phyloP scores from a whole-genome alignment of 2,888 invertebrate species.

The Drosophila nigritarsus region DNA sequence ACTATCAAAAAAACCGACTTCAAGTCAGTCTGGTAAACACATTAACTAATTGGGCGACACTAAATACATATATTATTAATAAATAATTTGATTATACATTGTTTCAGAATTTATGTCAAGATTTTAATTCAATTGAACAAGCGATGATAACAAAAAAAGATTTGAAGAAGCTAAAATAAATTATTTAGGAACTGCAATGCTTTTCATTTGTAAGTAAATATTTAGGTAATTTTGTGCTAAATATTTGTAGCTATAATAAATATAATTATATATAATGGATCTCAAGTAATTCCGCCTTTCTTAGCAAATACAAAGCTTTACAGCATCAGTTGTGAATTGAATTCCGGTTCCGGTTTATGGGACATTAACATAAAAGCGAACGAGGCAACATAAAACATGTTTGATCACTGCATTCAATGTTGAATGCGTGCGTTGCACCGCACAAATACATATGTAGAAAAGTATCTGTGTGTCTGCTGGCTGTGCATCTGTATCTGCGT shows the following conservation, averaged over 20 bases:
- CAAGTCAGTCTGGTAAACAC: slow-evolving; percentile 13
- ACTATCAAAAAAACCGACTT: slow-evolving; percentile 22
- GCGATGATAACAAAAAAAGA: neutral
- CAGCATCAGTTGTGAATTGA: slow-evolving; percentile 30
- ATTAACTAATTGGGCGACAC: slow-evolving; percentile 42
- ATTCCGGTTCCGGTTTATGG: slow-evolving; percentile 69
- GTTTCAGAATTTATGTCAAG: neutral
- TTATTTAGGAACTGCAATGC: neutral
- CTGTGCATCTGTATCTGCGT: slow-evolving; percentile 28
- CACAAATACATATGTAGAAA: slow-evolving; percentile 48
- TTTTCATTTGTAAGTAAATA: neutral
- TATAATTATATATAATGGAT: slow-evolving; percentile 5
- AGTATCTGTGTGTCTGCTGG: slow-evolving; percentile 55
- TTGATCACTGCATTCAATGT: slow-evolving; percentile 61
- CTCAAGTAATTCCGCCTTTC: slow-evolving; percentile 62
- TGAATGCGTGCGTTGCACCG: slow-evolving; percentile 68
- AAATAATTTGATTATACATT: neutral
- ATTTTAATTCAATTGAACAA: neutral
- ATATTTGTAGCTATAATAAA: neutral
- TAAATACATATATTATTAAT: slow-evolving; percentile 11
- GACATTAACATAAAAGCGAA: slow-evolving; percentile 57
- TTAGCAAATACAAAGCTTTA: slow-evolving; percentile 11
- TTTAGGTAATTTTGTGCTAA: neutral
- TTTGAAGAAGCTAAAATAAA: neutral
- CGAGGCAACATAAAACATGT: slow-evolving; percentile 50